Conservation (phyloP, 2,888 invertebrate genomes). For the Venustoraphidia nigricollis region DNA sequence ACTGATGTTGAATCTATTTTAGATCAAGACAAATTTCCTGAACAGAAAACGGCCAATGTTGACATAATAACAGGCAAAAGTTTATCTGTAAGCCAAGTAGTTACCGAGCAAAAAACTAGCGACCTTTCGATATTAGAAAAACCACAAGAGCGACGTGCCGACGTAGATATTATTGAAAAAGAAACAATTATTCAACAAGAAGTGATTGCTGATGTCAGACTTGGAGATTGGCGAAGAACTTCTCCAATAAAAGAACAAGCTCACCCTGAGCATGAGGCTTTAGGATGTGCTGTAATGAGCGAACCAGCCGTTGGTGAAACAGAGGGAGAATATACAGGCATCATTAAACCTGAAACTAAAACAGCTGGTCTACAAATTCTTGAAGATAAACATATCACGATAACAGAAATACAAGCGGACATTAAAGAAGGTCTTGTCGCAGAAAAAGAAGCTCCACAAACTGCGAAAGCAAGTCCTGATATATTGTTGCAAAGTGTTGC, state of each 20-base stretch:
- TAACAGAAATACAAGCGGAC: conserved; percentile 36
- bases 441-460: conserved; percentile 24
- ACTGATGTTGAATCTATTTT: conserved; percentile 35
- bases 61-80: conserved; percentile 40
- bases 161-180: conserved; percentile 31
- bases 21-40: conserved; percentile 33
- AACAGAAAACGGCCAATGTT: conserved; percentile 35
- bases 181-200: conserved; percentile 35
- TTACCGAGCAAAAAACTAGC: conserved; percentile 35
- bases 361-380: conserved; percentile 32
- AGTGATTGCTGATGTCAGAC: conserved; percentile 26
- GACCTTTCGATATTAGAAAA: conserved; percentile 24
- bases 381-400: conserved; percentile 40
- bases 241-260: conserved; percentile 28
- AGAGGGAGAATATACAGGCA: conserved; percentile 29
- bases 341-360: conserved; percentile 36
- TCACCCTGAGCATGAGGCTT: conserved; percentile 26
- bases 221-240: conserved; percentile 28
- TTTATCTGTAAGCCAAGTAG: conserved; percentile 41
- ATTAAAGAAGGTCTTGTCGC: conserved; percentile 34
- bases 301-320: conserved; percentile 33
- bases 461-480: conserved; percentile 34
- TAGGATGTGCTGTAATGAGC: conserved; percentile 29
- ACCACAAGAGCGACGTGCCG: conserved; percentile 34
- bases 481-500: conserved; percentile 39